Base-by-base conservation (phyloP, 2,113 vertebrate genomes). In the Varanus salvator region DNA sequence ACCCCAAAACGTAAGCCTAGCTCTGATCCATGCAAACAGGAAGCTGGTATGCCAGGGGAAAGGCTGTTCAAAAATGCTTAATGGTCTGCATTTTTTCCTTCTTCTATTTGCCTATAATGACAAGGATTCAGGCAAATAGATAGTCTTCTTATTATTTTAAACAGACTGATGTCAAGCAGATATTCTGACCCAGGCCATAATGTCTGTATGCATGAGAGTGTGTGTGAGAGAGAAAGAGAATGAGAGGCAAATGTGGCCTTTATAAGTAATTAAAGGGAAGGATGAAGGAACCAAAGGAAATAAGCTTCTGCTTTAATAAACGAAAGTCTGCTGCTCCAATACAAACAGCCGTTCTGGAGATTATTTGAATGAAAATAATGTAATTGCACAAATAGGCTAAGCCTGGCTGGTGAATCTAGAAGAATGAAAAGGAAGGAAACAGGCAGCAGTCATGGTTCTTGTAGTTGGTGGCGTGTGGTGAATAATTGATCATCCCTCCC, bases 401-500 rank as follows among this genome's bases (percentile, higher is more conserved):
- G 38, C 84, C 82, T 57, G 71, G 74, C 5, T 85, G 86, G 50
- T 14, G 31, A 92, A 71, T 80, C 86, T 44, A 89, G 85, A 87
- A 85, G 60, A 86, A 92, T 88, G 69, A 90, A 89, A 89, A 88
- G 29, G 60, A 88, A 23, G 84, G 86, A 94, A 71, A 93, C 78
- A 92, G 84, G 88, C n/a, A 44, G 91, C 78, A 94, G 87, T 94
- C 94, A 74, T 71, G 88, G 89, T 91, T 90, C 94, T 92, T 88
- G 91, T 93, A 92, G 88, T 71, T 90, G 92, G 91, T 93, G 74
- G 94, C n/a, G 0, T 96, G 94, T 91, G 90, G 95, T 96, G 95
- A 97, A 96, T 97, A 97, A 97, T 94, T 97, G 96, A 97, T 97
- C 94, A 87, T 29, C 88, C 57, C 89, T 90, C 90, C 87, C 87